Conservation (phyloP, 2,888 invertebrate genomes). For the Tachystola acroxantha region DNA sequence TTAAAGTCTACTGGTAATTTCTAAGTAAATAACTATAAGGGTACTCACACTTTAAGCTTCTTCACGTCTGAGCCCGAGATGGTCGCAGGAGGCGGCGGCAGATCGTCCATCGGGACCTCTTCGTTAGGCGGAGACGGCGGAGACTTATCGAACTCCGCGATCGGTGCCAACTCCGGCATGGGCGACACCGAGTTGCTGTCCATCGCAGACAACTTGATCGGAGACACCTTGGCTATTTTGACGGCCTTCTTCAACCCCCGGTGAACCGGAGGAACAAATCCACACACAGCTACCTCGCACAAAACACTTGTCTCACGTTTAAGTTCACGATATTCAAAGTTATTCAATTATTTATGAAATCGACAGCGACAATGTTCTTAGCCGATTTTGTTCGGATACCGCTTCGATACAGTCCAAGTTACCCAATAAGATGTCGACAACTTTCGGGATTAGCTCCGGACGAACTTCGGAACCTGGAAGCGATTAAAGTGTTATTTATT, state of each 20-base stretch:
- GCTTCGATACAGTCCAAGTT: slow-evolving; percentile 23
- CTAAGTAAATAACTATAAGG: too few relatives aligned
- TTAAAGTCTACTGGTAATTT: too few relatives aligned
- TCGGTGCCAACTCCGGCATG: slow-evolving; percentile 83
- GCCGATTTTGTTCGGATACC: slow-evolving; percentile 11
- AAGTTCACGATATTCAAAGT: slow-evolving; percentile 20
- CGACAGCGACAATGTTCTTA: slow-evolving; percentile 10
- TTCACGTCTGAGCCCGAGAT: slow-evolving; percentile 78
- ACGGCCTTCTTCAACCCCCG: slow-evolving; percentile 44
- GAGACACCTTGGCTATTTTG: slow-evolving; percentile 74
- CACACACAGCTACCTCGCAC: slow-evolving; percentile 10
- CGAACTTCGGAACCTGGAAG: slow-evolving; percentile 42
- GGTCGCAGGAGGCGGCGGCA: slow-evolving; percentile 81
- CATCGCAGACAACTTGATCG: slow-evolving; percentile 79
- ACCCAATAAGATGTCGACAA: slow-evolving; percentile 28
- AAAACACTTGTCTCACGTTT: slow-evolving; percentile 15
- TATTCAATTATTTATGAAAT: slow-evolving; percentile 20
- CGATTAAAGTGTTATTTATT: slow-evolving; percentile 43
- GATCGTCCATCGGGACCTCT: slow-evolving; percentile 80
- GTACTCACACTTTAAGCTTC: slow-evolving; percentile 71
- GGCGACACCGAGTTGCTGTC: slow-evolving; percentile 84
- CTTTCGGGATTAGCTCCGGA: slow-evolving; percentile 34
- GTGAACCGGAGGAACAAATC: slow-evolving; percentile 41
- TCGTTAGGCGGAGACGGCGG: slow-evolving; percentile 81
- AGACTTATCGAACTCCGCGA: slow-evolving; percentile 84